These are phyloP conservation scores for Temnothorax nylanderi DNA, from an alignment of 1,140 invertebrate genomes.

Conservation along the genomic window DNA sequence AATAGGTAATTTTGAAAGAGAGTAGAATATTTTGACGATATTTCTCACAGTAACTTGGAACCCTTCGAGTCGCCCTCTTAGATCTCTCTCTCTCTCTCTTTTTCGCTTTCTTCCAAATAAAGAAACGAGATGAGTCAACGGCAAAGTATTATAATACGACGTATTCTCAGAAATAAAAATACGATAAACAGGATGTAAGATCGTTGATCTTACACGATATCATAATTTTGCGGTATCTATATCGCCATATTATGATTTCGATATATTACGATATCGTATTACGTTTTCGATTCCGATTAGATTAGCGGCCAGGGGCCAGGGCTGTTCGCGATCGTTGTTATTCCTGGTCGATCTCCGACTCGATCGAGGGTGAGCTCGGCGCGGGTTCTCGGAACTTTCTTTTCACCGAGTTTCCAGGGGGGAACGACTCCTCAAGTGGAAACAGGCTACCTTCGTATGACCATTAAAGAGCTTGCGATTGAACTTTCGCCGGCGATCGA, in stretches of 20 bases:
- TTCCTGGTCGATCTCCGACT: conserved; percentile 23
- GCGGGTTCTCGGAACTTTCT: conserved; percentile 62
- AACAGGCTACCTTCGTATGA: conserved; percentile 56
- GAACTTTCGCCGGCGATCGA: conserved; percentile 62
- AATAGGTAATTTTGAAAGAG: too few relatives aligned
- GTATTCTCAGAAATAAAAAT: background rate
- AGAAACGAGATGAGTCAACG: background rate
- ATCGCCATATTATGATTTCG: background rate
- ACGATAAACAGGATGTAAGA: background rate
- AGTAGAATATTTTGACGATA: background rate
- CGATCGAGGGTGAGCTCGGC: conserved; percentile 63
- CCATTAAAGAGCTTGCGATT: conserved; percentile 60
- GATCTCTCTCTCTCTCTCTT: background rate
- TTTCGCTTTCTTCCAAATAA: background rate
- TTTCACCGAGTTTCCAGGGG: conserved; percentile 59
- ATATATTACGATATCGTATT: conserved; percentile 14
- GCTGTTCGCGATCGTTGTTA: conserved; percentile 1
- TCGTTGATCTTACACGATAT: conserved; percentile 17
- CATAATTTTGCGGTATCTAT: conserved; percentile 38
- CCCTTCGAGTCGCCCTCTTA: too few relatives aligned
- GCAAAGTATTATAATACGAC: background rate
- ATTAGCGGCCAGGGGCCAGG: background rate
- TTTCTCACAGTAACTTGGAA: background rate
- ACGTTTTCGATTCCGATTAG: conserved; percentile 31
- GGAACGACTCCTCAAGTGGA: conserved; percentile 58